Evolutionary conservation across 2,888 invertebrate species (phyloP), one percentile per base, ranked within the genome.

Genomic region (Strigamia transsilvanica): DNA sequence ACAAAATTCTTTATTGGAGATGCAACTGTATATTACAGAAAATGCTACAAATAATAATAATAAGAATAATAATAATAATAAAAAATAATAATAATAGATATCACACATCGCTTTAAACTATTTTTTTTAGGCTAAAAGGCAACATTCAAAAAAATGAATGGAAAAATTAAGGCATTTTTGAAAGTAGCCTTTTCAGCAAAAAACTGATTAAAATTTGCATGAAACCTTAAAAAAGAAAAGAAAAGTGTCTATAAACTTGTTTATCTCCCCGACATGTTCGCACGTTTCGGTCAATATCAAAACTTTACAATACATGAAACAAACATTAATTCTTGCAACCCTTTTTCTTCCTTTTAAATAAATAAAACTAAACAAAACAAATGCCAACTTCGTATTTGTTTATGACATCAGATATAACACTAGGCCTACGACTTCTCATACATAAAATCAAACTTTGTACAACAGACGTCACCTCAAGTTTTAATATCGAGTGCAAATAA

Each of bases 121-220:
- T 13, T n/a, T 46, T 46, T 46, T 46, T 46, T 13, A 1, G n/a
- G 46, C n/a, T 46, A 46, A 46, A 46, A 46, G 46, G 46, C 46
- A 46, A 46, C 46, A n/a, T n/a, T 46, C 12, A 46, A 46, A 46
- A 46, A 46, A 46, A 46, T 46, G 46, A 46, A 46, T 46, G 46
- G 46, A 46, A 46, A 46, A 12, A 13, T 46, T 46, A 46, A 46
- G 46, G 46, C 46, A 13, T 46, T 46, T 46, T 46, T 46, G 15
- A 46, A 46, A 46, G 15, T 46, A 0, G 46, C 46, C 46, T 46
- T 46, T 46, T 46, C 46, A 46, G 46, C 46, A 46, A 46, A 46
- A 46, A 46, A 46, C 12, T 46, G 46, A 46, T 46, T 46, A 46
- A 46, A 46, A 46, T 46, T 15, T 46, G 46, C 12, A 46, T 46